These are phyloP conservation scores for Falco berigora DNA, from an alignment of 2,797 vertebrate species.

Conservation along the genomic window DNA sequence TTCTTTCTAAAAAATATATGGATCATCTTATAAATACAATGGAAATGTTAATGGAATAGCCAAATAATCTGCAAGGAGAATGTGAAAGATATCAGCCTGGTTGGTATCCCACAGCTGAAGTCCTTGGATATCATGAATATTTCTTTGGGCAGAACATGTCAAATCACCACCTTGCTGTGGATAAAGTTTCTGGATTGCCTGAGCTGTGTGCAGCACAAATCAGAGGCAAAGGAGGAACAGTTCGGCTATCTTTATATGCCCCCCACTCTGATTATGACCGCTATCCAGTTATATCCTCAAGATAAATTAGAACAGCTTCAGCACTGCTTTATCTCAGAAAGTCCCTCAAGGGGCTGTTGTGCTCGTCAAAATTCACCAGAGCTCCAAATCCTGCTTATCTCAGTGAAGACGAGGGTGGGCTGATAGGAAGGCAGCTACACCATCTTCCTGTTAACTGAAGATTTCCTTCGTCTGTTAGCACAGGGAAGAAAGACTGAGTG, in stretches of 20 bases:
- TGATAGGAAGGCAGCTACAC: conserved; percentile 46
- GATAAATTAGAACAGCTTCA: conserved; percentile 40
- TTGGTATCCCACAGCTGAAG: not conserved
- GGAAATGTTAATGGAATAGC: not conserved
- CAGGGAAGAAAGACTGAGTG: not conserved
- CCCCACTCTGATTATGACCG: not conserved
- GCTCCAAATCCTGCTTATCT: conserved; percentile 53
- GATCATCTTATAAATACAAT: not conserved
- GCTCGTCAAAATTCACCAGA: conserved; percentile 29
- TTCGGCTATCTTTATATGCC: not conserved
- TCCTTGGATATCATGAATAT: not conserved
- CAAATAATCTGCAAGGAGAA: not conserved
- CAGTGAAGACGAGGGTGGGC: conserved; percentile 22
- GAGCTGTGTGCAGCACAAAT: not conserved
- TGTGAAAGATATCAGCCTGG: not conserved
- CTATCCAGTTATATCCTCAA: not conserved
- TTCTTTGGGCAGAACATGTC: not conserved
- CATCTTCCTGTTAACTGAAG: conserved; percentile 41
- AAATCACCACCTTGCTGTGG: not conserved
- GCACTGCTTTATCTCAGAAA: not conserved
- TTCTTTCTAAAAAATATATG: not conserved
- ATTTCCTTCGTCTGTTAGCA: conserved; percentile 25
- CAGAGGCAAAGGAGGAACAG: not conserved
- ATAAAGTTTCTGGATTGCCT: not conserved
- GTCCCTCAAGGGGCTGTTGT: not conserved